Base-by-base conservation (phyloP, 2,797 vertebrate genomes). In the Acanthurus tractus region DNA sequence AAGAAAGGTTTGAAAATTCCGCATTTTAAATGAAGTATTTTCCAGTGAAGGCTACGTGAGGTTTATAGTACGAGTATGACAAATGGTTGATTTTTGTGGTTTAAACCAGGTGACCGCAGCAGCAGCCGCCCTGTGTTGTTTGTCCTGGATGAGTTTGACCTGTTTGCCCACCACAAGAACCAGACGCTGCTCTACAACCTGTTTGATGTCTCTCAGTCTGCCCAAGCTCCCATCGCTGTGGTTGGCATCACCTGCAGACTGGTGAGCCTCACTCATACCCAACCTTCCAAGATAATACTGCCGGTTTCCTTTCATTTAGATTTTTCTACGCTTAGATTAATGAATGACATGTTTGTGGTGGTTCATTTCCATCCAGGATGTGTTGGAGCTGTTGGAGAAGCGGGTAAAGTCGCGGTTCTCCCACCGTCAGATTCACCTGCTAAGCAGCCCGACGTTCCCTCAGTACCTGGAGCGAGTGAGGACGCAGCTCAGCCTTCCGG, bases 181-280 rank as follows among this genome's bases (percentile, higher is more conserved):
- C 98, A 99, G 89, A 98, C 97, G 0, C 94, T 99, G 52, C 97
- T 99, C 40, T 99, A 99, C 89, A 99, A 99, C 90, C 96, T 99
- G 70, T 94, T 99, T 0, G 98, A 99, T 8, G 93, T 98, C 49
- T 97, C 98, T 55, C 98, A 99, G 92, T 98, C 98, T 0, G 97
- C 98, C 7, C 98, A 99, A 95, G 95, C 97, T 6, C 98, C 98
- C 2, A 45, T 99, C 4, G 96, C 97, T 1, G 96, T 99, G 50
- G 94, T 99, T 18, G 98, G 98, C 8, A 78, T 99, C 70, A 99
- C 98, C 6, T 99, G 98, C 79, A 96, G 98, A 73, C 95, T 99
- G 96, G 98, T 99, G 87, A 54, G 76, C 44, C 36, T 0, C 18
- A 8, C 49, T 0, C 29, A 2, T 34, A 34, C 29, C 29, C 29